Conservation (phyloP, 2,113 vertebrate species). For the Micronycteris hirsuta region DNA sequence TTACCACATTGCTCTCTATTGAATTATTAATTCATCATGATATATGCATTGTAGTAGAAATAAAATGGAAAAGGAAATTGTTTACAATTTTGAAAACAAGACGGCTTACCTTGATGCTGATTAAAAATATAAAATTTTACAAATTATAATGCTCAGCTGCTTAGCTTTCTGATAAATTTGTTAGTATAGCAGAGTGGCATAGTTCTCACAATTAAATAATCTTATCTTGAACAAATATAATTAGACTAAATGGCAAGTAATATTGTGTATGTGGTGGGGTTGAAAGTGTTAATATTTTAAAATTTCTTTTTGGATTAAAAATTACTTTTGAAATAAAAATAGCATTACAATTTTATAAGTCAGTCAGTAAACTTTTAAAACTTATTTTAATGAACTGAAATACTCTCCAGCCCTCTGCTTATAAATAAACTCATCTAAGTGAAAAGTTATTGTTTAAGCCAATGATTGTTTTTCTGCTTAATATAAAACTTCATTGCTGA, state of each 20-base stretch:
- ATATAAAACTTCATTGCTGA: not conserved
- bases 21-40: conserved; percentile 23
- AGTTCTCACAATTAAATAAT: not conserved
- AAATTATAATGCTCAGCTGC: not conserved
- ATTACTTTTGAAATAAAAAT: not conserved
- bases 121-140: conserved; percentile 12
- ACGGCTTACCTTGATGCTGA: not conserved
- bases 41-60: not conserved
- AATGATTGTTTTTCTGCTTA: not conserved
- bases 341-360: not conserved
- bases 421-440: not conserved
- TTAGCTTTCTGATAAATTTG: not conserved
- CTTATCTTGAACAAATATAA: not conserved
- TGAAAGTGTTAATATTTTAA: not conserved
- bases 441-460: not conserved
- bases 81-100: conserved; percentile 32
- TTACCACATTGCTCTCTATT: not conserved
- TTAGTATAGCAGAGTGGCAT: not conserved
- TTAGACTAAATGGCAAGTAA: not conserved
- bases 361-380: not conserved
- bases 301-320: not conserved
- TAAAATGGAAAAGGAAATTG: conserved; percentile 9
- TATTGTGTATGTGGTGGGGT: not conserved
- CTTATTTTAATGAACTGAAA: not conserved
- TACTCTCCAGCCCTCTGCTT: not conserved